These are phyloP conservation scores for Palythoa grandiflora DNA, from an alignment of 92 coral and sea anemone genomes.

Conservation along the genomic window DNA sequence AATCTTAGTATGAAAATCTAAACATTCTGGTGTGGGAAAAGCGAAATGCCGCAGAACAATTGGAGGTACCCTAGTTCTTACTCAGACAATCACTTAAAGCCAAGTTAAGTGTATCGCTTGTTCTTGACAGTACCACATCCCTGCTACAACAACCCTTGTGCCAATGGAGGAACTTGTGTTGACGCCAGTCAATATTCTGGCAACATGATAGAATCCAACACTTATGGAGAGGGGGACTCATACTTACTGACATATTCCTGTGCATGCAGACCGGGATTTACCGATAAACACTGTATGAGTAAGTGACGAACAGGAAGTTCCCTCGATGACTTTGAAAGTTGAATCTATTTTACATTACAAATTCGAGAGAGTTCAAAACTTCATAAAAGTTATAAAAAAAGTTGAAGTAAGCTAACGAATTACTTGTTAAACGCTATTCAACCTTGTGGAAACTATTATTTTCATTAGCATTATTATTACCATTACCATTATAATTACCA, in stretches of 20 bases:
- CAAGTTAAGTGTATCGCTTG: not conserved
- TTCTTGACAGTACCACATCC: slow-evolving; percentile 50
- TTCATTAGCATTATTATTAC: too few relatives aligned
- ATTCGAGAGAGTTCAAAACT: too few relatives aligned
- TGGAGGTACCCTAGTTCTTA: too few relatives aligned
- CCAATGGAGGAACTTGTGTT: slow-evolving; percentile 51
- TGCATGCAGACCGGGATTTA: slow-evolving; percentile 59
- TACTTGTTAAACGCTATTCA: too few relatives aligned
- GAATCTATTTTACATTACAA: too few relatives aligned
- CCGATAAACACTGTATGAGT: slow-evolving; percentile 64
- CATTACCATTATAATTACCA: too few relatives aligned
- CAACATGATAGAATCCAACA: not conserved
- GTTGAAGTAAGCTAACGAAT: too few relatives aligned
- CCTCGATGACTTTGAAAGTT: not conserved
- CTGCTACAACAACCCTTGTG: slow-evolving; percentile 56
- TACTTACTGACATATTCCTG: slow-evolving; percentile 31
- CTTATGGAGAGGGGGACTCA: slow-evolving; percentile 31
- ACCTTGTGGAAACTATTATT: too few relatives aligned
- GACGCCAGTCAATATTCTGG: slow-evolving; percentile 37
- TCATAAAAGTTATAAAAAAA: too few relatives aligned
- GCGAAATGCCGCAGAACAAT: too few relatives aligned
- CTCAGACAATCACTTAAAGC: not conserved
- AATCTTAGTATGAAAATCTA: too few relatives aligned
- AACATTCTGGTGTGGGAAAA: too few relatives aligned
- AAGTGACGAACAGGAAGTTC: not conserved